Evolutionary conservation across 2,113 vertebrate genomes (phyloP).

Genomic region (Cyanoramphus novaezelandiae): DNA sequence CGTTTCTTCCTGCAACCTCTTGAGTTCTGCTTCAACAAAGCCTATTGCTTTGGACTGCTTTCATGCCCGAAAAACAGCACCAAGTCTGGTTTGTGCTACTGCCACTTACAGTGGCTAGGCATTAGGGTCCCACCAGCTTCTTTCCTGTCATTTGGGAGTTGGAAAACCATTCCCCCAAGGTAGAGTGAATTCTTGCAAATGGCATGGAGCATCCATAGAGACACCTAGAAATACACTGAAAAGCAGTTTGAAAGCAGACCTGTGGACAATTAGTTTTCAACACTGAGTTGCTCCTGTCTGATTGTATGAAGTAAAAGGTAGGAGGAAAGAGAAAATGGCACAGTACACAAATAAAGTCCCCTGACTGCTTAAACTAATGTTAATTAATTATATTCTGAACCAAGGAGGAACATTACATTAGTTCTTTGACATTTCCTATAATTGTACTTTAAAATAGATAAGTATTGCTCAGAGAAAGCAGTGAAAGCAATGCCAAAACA

Average conservation of each 20-base stretch:
- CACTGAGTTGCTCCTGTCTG: neutral
- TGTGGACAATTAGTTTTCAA: neutral
- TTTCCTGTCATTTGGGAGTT: neutral
- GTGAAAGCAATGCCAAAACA: neutral
- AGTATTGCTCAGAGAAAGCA: neutral
- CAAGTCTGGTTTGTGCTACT: neutral
- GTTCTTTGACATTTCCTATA: neutral
- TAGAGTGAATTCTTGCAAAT: neutral
- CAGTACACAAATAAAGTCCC: neutral
- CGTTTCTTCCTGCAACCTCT: neutral
- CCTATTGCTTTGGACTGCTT: neutral
- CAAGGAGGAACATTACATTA: neutral
- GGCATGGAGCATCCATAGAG: neutral
- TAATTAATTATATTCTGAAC: conserved; percentile 3
- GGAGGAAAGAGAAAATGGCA: neutral
- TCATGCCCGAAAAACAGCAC: neutral
- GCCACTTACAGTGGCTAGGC: neutral
- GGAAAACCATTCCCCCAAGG: neutral
- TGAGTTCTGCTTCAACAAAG: neutral
- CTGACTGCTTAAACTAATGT: neutral
- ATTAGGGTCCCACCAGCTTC: neutral
- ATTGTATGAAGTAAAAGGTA: neutral
- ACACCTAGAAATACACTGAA: neutral
- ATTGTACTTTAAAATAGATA: neutral
- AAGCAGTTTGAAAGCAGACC: neutral